Evolutionary conservation across 1,140 invertebrate species (phyloP), one percentile per base, ranked within the genome.

Genomic region (Drosophila kikkawai): DNA sequence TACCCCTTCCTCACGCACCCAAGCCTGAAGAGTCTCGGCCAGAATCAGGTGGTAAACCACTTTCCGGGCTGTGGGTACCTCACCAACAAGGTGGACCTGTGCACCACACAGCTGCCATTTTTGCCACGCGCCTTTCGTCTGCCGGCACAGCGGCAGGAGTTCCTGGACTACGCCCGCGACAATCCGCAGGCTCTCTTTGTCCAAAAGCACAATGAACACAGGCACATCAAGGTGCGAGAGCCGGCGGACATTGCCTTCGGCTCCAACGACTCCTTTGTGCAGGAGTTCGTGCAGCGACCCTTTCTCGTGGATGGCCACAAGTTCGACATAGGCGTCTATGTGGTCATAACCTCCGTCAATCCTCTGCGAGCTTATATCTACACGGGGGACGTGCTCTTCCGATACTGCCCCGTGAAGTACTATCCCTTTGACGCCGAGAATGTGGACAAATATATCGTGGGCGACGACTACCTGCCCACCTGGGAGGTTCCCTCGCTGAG

Each of bases 311-410:
- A 97, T 91, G 97, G 96, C 0, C 95, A 97, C 91, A 99, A 99
- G 93, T 99, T 99, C 94, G 98, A 99, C 92, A 98, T 99, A 91
- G 98, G 98, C 17, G 95, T 99, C 19, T 99, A 99, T 93, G 97
- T 97, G 0, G 96, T 97, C 2, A 94, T 99, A 2, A 99, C 98
- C 0, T 98, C 97, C 0, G 94, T 99, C 1, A 95, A 98, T 93
- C 98, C 98, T 12, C 92, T 99, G 1, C 94, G 98, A 81, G 95
- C 97, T 0, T 99, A 99, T 85, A 96, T 96, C 63, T 98, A 98
- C 90, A 96, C 97, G 91, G 97, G 96, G 7, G 98, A 99, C 86
- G 95, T 96, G 3, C 93, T 99, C 6, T 97, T 99, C 80, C 96
- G 97, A 74, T 99, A 99, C 93, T 99, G 98, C 91, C 95, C 97